These are phyloP conservation scores for Phalloptychus januarius DNA, from an alignment of 2,797 vertebrate species.

Conservation along the genomic window DNA sequence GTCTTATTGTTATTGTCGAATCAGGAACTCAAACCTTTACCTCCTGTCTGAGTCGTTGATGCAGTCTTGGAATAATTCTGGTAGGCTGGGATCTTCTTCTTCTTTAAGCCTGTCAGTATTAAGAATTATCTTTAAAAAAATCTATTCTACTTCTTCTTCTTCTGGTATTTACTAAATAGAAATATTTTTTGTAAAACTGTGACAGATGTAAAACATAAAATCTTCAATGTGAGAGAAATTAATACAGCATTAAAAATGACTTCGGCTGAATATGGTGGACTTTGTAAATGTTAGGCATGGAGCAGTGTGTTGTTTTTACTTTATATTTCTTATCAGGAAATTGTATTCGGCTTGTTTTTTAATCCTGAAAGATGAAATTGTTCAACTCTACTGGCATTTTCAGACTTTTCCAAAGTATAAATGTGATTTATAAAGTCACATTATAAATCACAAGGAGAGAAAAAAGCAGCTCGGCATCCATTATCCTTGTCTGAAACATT, in stretches of 20 bases:
- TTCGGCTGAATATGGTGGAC: background rate
- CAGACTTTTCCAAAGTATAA: background rate
- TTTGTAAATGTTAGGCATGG: background rate
- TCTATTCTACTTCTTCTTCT: background rate
- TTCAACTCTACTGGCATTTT: background rate
- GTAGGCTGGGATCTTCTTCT: background rate
- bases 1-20: background rate
- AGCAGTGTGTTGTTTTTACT: background rate
- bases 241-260: background rate
- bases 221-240: background rate
- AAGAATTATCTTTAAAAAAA: background rate
- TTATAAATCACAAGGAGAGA: background rate
- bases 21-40: background rate
- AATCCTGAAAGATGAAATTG: background rate
- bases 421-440: background rate
- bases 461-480: background rate
- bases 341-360: background rate
- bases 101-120: background rate
- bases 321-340: background rate
- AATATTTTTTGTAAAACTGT: background rate
- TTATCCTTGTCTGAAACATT: background rate
- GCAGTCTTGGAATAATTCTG: background rate
- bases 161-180: background rate
- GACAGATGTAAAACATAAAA: background rate
- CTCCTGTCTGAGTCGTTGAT: background rate